Evolutionary conservation across 2,888 invertebrate genomes (phyloP), one percentile per base, ranked within the genome.

Genomic region (Metacarcinus magister): DNA sequence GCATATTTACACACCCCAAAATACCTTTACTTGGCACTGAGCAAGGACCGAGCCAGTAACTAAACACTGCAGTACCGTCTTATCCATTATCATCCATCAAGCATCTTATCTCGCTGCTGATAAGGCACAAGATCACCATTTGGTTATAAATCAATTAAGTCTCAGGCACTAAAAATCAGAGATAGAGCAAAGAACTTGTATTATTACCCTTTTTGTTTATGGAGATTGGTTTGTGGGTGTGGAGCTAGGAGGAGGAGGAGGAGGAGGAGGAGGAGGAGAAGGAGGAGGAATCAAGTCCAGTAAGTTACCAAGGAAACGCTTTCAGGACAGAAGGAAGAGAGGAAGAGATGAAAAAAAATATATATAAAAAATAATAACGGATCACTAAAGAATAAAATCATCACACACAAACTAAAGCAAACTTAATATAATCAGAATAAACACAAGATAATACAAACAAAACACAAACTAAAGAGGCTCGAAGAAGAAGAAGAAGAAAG

Each of bases 21-120:
- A 75, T 75, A 75, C 75, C 75, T 75, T 28, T 3, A 2, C n/a
- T 28, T 28, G 75, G 75, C 54, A 54, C 54, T 19, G 54, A 16
- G 54, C 54, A 54, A 19, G 54, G 54, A 54, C 54, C 54, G 54
- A 54, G 54, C 54, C 13, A 54, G 54, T 54, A 54, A 54, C 54
- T 19, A 13, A 19, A 13, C 54, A 54, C 13, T 54, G 54, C 54
- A 54, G 54, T 54, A 54, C 16, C 54, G 54, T 54, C 54, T 23
- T 16, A 67, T 67, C 67, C 67, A 82, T 82, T 82, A 82, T 82
- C 75, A 32, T 82, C 82, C 32, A 82, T 82, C 82, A 82, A 28
- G 82, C 82, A 82, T 82, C 82, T 82, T 82, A 82, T 82, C 82
- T 82, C 82, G 82, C 10, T 7, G 32, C 10, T 82, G 82, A 82